Percentiles rank a stretch among this genome's conserved stretches.
Conservation (phyloP, 2,888 invertebrate species). For the Tipula helvola region DNA sequence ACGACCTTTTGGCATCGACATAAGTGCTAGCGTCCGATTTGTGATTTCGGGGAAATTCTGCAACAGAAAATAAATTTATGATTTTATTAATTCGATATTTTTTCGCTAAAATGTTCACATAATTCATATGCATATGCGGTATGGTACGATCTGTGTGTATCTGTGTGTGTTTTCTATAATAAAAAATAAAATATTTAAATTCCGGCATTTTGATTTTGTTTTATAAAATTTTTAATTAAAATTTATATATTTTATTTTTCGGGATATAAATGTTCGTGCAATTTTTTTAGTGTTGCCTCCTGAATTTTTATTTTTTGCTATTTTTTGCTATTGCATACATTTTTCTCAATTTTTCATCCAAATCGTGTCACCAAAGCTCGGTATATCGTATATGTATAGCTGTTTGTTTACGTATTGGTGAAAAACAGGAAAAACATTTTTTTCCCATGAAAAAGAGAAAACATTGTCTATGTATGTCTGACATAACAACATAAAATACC, state of each 20-base stretch:
- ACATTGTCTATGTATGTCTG: neutral
- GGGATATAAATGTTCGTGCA: neutral
- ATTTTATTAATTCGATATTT: neutral
- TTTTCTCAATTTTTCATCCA: neutral
- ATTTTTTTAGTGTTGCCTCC: neutral
- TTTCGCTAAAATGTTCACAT: neutral
- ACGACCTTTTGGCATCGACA: conserved; percentile 62
- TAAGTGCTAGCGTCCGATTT: conserved; percentile 54
- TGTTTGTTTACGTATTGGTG: neutral
- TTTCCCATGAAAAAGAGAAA: neutral
- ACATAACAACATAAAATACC: neutral
- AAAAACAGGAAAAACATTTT: neutral
- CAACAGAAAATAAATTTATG: neutral
- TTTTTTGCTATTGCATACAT: neutral
- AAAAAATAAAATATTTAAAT: neutral
- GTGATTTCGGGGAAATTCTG: conserved; percentile 42
- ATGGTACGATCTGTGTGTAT: neutral
- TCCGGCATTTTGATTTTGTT: neutral
- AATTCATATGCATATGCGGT: neutral
- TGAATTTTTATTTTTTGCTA: neutral
- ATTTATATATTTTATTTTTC: neutral
- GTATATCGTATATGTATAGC: neutral
- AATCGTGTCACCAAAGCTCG: neutral
- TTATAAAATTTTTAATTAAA: conserved; percentile 7
- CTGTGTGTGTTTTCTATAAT: neutral